Percentiles rank a stretch among this genome's conserved stretches.
phyloP scores from a whole-genome alignment of 1,140 invertebrate genomes.

The Rhizoglyphus robini region DNA sequence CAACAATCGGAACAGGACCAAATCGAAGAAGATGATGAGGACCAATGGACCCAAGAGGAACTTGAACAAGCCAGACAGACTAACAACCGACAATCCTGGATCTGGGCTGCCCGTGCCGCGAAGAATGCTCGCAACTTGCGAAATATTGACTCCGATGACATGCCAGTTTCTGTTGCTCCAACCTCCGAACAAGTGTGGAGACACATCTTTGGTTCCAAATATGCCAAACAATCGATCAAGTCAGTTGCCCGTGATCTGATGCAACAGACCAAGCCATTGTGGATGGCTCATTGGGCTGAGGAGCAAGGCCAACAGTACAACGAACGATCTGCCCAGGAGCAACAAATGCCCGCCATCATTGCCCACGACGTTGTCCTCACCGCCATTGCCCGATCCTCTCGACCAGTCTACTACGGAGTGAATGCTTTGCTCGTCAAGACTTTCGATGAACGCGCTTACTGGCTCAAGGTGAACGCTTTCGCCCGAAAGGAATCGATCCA shows the following conservation, averaged over 20 bases:
- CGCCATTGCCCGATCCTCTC: conserved; percentile 17
- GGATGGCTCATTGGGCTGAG: conserved; percentile 15
- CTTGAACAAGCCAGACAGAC: background rate
- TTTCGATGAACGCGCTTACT: conserved; percentile 16
- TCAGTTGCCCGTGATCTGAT: conserved; percentile 18
- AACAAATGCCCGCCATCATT: conserved; percentile 21
- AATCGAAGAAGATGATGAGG: background rate
- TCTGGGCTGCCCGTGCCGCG: background rate
- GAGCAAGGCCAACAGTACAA: conserved; percentile 9
- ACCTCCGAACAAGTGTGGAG: conserved; percentile 17
- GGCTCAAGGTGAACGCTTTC: conserved; percentile 17
- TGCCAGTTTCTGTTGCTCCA: conserved; percentile 4
- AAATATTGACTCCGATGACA: background rate
- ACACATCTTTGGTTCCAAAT: conserved; percentile 18
- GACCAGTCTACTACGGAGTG: background rate
- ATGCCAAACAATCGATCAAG: conserved; percentile 9
- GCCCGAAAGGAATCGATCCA: conserved; percentile 1
- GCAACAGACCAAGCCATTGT: background rate
- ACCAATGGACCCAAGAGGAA: background rate
- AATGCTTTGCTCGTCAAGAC: conserved; percentile 13
- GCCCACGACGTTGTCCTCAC: conserved; percentile 21
- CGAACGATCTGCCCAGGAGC: background rate
- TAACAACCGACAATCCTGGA: background rate
- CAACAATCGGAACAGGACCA: background rate
- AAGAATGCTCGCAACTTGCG: conserved; percentile 1